Percentiles rank a stretch among this genome's conserved stretches.
phyloP scores from a whole-genome alignment of 2,797 vertebrate species.

The Phyllotis vaccarum region DNA sequence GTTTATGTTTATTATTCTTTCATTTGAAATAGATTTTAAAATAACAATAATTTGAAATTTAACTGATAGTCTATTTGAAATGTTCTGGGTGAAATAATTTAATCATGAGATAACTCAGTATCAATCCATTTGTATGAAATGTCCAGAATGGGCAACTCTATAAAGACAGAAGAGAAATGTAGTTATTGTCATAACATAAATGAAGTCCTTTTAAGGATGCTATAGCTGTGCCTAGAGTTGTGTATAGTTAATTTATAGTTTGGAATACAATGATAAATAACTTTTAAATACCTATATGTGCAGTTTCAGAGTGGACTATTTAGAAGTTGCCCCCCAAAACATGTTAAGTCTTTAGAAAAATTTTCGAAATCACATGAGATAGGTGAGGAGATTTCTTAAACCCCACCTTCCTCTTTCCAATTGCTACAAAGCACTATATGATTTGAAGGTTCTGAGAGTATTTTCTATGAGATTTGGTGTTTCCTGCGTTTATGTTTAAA shows the following conservation, averaged over 20 bases:
- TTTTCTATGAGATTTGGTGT: background rate
- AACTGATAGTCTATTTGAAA: background rate
- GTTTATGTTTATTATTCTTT: background rate
- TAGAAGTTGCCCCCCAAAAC: background rate
- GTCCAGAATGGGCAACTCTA: background rate
- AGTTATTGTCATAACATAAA: conserved; percentile 11
- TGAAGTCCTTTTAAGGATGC: background rate
- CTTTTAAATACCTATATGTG: background rate
- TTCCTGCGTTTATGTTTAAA: background rate
- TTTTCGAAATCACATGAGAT: background rate
- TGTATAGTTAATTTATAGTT: conserved; percentile 38
- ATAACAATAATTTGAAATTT: background rate
- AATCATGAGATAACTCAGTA: background rate
- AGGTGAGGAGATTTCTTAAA: background rate
- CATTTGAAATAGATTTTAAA: conserved; percentile 29
- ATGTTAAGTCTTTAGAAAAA: background rate
- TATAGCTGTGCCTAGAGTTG: background rate
- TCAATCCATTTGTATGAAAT: conserved; percentile 17
- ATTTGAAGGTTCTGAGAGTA: background rate
- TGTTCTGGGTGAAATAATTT: background rate
- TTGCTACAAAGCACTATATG: background rate
- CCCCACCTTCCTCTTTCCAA: background rate
- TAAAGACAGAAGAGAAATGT: background rate
- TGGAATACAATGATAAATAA: background rate
- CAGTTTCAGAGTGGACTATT: background rate